These are phyloP conservation scores for Sycophila sp. DNA, from an alignment of 1,140 invertebrate genomes.

Conservation along the genomic window DNA sequence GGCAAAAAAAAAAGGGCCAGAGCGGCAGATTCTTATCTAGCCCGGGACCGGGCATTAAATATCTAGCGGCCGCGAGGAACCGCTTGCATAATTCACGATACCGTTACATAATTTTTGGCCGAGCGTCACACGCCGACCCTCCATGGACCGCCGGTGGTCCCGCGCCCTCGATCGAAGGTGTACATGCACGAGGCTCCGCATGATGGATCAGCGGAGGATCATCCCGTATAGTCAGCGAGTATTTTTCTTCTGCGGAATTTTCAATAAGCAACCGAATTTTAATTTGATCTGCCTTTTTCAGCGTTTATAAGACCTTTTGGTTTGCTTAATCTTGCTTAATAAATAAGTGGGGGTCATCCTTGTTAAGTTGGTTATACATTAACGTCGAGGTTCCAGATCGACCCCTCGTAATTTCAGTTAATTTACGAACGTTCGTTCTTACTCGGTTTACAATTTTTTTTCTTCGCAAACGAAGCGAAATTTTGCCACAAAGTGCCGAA, in stretches of 20 bases:
- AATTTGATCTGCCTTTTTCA: no score
- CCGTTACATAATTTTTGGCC: conserved; percentile 27
- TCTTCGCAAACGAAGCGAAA: no score
- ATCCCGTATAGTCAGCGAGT: not conserved
- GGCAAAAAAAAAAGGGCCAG: not conserved
- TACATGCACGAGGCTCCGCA: not conserved
- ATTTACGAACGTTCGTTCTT: no score
- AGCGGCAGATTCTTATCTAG: conserved; percentile 19
- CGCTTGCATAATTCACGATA: conserved; percentile 22
- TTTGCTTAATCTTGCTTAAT: no score
- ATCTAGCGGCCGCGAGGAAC: not conserved
- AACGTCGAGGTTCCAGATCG: no score
- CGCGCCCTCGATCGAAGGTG: not conserved
- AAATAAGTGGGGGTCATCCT: no score
- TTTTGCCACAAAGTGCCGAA: no score
- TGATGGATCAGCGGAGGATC: not conserved
- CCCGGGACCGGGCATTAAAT: not conserved
- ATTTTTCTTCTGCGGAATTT: not conserved
- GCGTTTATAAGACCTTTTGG: no score
- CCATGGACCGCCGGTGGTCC: not conserved
- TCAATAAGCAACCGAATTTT: no score
- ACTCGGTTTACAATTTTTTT: no score
- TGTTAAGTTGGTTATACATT: no score
- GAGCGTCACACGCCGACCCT: not conserved
- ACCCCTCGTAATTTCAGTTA: no score